Percentiles rank a stretch among this genome's conserved stretches.
Conservation (phyloP, 1,140 invertebrate species). For the Lepidurus couesii region DNA sequence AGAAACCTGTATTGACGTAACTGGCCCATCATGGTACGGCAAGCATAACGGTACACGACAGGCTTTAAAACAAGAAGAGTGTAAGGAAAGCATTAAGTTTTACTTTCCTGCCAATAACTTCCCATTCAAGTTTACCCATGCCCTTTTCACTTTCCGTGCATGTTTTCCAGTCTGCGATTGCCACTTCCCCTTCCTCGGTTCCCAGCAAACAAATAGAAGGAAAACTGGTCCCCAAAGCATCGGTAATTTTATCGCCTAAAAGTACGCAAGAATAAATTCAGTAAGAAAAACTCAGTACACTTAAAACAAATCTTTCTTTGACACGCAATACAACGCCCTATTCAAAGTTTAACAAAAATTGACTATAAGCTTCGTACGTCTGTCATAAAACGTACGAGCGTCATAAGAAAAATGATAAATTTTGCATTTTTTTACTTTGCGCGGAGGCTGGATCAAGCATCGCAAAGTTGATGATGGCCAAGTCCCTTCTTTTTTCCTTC, state of each 20-base stretch:
- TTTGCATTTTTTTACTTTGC: neutral
- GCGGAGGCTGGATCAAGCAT: slow-evolving; percentile 24
- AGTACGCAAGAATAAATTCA: neutral
- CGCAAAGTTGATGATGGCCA: slow-evolving; percentile 29
- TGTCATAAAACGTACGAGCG: no score
- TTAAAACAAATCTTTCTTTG: no score
- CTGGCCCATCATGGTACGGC: slow-evolving; percentile 32
- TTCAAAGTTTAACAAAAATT: no score
- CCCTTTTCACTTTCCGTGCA: slow-evolving; percentile 28
- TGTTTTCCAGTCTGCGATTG: slow-evolving; percentile 32
- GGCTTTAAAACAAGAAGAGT: neutral
- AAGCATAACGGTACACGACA: slow-evolving; percentile 27
- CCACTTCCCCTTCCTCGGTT: slow-evolving; percentile 31
- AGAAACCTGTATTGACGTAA: slow-evolving; percentile 13
- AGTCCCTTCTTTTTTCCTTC: slow-evolving; percentile 30
- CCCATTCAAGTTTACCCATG: slow-evolving; percentile 23
- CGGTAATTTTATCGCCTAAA: neutral
- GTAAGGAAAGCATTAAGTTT: neutral
- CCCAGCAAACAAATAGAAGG: slow-evolving; percentile 31
- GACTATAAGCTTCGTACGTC: no score
- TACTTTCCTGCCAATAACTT: neutral
- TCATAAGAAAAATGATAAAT: no score
- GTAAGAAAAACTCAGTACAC: no score
- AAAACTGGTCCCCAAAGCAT: neutral
- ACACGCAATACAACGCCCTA: no score